These are phyloP conservation scores for Poeciliopsis prolifica DNA, from an alignment of 2,113 vertebrate species.

Conservation along the genomic window DNA sequence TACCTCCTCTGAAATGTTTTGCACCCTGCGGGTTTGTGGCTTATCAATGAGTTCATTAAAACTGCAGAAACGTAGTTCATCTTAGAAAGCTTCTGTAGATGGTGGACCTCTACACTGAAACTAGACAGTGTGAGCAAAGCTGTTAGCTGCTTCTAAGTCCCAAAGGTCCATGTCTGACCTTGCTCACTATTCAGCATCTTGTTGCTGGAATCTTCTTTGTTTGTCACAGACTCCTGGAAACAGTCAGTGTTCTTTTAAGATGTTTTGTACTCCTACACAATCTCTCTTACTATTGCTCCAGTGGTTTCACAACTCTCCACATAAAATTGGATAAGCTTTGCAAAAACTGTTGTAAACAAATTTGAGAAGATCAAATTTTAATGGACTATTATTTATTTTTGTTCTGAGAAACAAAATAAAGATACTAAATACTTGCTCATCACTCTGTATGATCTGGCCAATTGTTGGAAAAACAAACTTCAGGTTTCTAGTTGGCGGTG, in stretches of 20 bases:
- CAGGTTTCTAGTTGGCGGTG: too few species aligned
- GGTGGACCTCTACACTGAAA: neutral
- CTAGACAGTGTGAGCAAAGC: too few species aligned
- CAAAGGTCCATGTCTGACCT: neutral
- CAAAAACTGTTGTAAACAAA: neutral
- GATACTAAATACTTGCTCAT: too few species aligned
- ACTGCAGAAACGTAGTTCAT: neutral
- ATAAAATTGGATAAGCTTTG: neutral
- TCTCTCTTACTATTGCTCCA: neutral
- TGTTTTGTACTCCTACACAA: neutral
- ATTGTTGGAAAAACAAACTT: too few species aligned
- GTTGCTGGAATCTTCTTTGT: neutral
- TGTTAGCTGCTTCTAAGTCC: neutral
- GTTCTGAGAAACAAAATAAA: neutral
- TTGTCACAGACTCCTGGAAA: neutral
- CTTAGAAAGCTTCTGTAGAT: neutral
- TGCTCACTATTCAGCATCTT: conserved; percentile 34
- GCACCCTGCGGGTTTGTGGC: neutral
- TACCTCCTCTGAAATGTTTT: neutral
- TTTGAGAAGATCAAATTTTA: neutral
- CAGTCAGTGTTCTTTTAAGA: neutral
- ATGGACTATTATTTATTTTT: neutral
- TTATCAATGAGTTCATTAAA: neutral
- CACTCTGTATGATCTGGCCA: too few species aligned
- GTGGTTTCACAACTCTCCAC: neutral